Evolutionary conservation across 2,113 vertebrate genomes (phyloP).

Genomic region (Lepus europaeus): DNA sequence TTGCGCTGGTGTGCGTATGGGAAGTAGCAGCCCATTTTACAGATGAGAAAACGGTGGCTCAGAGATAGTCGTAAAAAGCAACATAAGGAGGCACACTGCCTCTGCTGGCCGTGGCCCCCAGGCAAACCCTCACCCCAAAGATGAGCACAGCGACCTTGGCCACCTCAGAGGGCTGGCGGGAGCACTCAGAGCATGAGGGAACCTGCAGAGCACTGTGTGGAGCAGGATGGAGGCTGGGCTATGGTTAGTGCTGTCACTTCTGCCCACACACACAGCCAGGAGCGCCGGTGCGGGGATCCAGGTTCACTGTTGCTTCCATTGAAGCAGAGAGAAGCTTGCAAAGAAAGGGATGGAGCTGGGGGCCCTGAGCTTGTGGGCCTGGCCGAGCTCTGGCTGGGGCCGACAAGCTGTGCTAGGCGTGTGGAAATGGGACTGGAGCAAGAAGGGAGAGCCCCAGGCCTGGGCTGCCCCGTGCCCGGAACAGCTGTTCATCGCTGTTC

Average conservation of each 20-base stretch:
- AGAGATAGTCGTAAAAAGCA: neutral
- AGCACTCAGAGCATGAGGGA: neutral
- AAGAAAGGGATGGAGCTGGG: neutral
- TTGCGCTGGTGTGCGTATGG: rapidly evolving
- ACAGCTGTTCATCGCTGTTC: neutral
- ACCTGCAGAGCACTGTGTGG: neutral
- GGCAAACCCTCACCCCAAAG: neutral
- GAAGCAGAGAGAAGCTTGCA: neutral
- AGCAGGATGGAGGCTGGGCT: no score
- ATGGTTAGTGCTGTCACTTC: neutral
- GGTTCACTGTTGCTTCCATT: neutral
- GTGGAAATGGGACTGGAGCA: neutral
- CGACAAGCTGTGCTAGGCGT: neutral
- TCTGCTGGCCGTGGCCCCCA: neutral
- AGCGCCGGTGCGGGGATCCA: neutral
- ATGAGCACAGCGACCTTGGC: neutral
- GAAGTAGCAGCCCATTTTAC: neutral
- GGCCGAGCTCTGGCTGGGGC: rapidly evolving
- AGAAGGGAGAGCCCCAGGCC: neutral
- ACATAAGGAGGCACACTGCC: neutral
- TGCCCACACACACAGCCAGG: rapidly evolving
- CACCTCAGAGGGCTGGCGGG: neutral
- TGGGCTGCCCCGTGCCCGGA: neutral
- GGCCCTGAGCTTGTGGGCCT: neutral
- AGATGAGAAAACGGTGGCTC: neutral